Percentiles rank a stretch among this genome's conserved stretches.
phyloP scores from a whole-genome alignment of 2,797 vertebrate genomes.

The Cygnus olor region DNA sequence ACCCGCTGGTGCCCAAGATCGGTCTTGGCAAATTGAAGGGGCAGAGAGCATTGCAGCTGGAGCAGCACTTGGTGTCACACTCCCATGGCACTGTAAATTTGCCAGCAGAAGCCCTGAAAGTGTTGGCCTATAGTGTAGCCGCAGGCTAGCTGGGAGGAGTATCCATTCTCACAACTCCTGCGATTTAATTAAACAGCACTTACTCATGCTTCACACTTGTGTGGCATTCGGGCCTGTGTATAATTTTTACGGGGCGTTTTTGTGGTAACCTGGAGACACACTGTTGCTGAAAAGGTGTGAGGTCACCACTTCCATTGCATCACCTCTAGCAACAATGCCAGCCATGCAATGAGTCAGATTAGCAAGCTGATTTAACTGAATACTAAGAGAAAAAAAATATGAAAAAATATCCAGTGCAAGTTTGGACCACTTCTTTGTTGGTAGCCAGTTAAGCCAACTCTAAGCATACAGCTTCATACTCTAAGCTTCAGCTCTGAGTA shows the following conservation, averaged over 20 bases:
- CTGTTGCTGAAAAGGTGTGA: background rate
- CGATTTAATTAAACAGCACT: background rate
- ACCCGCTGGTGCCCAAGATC: background rate
- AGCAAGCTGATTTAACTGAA: constrained; percentile 35
- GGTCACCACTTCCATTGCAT: constrained; percentile 47
- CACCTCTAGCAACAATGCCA: background rate
- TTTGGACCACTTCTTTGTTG: background rate
- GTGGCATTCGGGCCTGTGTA: background rate
- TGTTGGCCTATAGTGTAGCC: background rate
- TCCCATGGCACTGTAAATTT: background rate
- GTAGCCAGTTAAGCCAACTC: background rate
- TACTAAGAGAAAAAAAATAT: background rate
- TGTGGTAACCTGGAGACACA: background rate
- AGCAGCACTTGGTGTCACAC: background rate
- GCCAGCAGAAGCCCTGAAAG: background rate
- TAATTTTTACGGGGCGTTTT: background rate
- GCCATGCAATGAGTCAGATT: background rate
- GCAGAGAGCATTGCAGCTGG: background rate
- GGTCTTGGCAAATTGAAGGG: background rate
- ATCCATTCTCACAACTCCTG: background rate
- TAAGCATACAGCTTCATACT: background rate
- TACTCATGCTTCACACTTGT: background rate
- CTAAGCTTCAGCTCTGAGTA: background rate
- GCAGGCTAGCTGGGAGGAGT: background rate
- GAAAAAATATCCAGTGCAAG: background rate